Evolutionary conservation across 2,113 vertebrate genomes (phyloP).

Genomic region (Chaetorhynchus papuensis): DNA sequence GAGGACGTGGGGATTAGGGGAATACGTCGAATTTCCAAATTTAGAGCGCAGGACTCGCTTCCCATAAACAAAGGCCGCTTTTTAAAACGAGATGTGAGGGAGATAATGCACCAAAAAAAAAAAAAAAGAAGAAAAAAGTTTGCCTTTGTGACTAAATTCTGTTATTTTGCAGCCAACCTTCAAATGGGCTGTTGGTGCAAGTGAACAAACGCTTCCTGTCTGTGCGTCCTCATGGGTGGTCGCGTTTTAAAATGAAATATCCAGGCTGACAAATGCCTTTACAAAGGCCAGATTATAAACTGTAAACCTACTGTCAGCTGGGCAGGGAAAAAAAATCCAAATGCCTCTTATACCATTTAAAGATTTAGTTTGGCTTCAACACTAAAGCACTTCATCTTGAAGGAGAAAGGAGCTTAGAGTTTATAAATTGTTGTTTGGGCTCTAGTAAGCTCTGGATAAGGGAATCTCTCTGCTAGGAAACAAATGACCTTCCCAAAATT

Average conservation of each 20-base stretch:
- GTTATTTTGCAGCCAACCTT: constrained; percentile 76
- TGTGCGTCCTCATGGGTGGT: constrained; percentile 87
- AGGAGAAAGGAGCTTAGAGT: constrained; percentile 46
- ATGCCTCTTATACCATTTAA: constrained; percentile 74
- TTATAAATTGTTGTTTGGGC: constrained; percentile 65
- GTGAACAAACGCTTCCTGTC: constrained; percentile 79
- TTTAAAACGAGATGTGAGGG: constrained; percentile 70
- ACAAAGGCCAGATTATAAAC: constrained; percentile 90
- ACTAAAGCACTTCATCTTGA: constrained; percentile 60
- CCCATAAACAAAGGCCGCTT: constrained; percentile 82
- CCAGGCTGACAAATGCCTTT: constrained; percentile 91
- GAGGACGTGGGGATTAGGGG: constrained; percentile 62
- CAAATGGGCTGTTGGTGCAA: constrained; percentile 70
- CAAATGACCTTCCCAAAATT: constrained; percentile 60
- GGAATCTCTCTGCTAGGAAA: constrained; percentile 66
- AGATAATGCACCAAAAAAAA: constrained; percentile 70
- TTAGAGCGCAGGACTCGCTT: constrained; percentile 80
- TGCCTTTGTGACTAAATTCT: constrained; percentile 74
- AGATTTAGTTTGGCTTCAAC: constrained; percentile 67
- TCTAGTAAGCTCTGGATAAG: constrained; percentile 51
- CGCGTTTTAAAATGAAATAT: constrained; percentile 81
- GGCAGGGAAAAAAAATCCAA: constrained; percentile 70
- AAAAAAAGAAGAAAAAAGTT: constrained; percentile 52
- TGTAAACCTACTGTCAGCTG: constrained; percentile 89
- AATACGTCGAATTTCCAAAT: constrained; percentile 78